Evolutionary conservation across 2,888 invertebrate genomes (phyloP).

Genomic region (Harpalus rufipes): DNA sequence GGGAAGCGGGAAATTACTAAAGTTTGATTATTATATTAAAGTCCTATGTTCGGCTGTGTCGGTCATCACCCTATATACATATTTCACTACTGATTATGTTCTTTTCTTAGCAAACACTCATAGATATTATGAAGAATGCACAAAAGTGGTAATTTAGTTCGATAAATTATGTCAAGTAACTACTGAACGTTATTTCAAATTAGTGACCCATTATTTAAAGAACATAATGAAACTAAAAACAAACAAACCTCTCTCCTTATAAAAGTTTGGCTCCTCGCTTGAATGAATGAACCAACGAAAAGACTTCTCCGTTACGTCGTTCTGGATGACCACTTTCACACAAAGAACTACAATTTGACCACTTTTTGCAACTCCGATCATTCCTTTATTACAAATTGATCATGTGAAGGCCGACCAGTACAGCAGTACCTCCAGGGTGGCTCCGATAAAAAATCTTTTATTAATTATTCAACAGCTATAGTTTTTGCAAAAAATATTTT

Average conservation of each 20-base stretch:
- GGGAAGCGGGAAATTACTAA: too few relatives aligned
- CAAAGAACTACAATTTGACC: conserved; percentile 59
- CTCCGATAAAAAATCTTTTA: conserved; percentile 15
- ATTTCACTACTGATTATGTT: too few relatives aligned
- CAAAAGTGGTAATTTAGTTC: too few relatives aligned
- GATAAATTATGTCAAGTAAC: too few relatives aligned
- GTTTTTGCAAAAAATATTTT: neutral
- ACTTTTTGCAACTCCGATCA: conserved; percentile 54
- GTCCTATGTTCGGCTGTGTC: too few relatives aligned
- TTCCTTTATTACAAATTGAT: conserved; percentile 52
- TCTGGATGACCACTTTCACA: conserved; percentile 62
- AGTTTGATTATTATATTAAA: too few relatives aligned
- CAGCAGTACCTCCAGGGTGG: conserved; percentile 55
- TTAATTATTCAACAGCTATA: conserved; percentile 39
- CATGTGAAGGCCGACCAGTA: conserved; percentile 54
- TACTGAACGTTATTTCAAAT: neutral
- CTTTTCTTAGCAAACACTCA: too few relatives aligned
- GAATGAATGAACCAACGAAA: neutral
- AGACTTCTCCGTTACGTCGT: conserved; percentile 40
- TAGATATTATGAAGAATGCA: too few relatives aligned
- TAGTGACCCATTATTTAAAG: neutral
- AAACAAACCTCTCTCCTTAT: neutral
- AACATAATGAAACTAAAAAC: neutral
- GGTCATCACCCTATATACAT: too few relatives aligned
- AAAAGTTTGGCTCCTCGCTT: neutral